phyloP scores from a whole-genome alignment of 2,888 invertebrate species.

The Drosophila helvetica region DNA sequence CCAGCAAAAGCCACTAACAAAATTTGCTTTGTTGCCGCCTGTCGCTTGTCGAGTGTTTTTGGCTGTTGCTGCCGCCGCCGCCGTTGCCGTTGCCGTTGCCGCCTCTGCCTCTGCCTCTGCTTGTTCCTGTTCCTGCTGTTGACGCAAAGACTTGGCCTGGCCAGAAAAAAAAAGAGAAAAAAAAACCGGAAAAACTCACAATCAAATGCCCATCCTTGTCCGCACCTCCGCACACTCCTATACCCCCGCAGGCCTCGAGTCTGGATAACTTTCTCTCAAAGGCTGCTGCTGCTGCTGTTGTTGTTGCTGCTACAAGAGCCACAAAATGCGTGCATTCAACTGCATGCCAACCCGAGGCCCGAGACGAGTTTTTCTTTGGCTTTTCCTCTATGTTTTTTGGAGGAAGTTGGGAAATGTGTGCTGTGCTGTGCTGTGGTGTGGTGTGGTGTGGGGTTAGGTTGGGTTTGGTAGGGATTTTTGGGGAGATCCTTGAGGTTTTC shows the following conservation, averaged over 20 bases:
- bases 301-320: constrained; percentile 38
- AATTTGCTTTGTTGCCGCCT: constrained; percentile 55
- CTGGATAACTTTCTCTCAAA: constrained; percentile 48
- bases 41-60: constrained; percentile 62
- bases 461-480: neutral
- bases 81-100: constrained; percentile 50
- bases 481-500: constrained; percentile 28
- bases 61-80: constrained; percentile 40
- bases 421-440: neutral
- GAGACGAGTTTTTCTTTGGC: constrained; percentile 17
- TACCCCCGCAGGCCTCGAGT: neutral
- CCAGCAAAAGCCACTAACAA: constrained; percentile 65
- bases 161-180: constrained; percentile 21
- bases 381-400: neutral
- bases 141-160: constrained; percentile 62
- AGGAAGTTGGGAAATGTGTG: neutral
- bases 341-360: constrained; percentile 47
- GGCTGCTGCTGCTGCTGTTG: constrained; percentile 42
- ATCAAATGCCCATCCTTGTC: constrained; percentile 39
- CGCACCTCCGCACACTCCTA: neutral
- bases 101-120: constrained; percentile 14
- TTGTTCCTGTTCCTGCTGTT: constrained; percentile 43
- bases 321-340: constrained; percentile 69
- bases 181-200: constrained; percentile 38
- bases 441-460: neutral